phyloP scores from a whole-genome alignment of 2,113 vertebrate genomes.

The Brienomyrus longianalis region DNA sequence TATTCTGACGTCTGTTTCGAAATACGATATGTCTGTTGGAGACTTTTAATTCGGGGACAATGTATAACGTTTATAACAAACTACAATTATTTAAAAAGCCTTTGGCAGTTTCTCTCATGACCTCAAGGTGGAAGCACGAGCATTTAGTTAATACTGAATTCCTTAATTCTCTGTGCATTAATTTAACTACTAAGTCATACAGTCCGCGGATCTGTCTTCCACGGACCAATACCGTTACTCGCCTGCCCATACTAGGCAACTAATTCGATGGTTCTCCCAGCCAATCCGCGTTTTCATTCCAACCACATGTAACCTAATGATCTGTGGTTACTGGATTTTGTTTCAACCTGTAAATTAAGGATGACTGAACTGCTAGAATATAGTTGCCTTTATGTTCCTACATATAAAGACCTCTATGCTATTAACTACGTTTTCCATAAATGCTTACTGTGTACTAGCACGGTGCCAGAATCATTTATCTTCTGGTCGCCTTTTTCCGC shows the following conservation, averaged over 20 bases:
- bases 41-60: neutral
- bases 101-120: constrained; percentile 1
- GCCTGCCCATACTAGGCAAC: neutral
- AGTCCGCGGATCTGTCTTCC: neutral
- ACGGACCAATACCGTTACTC: neutral
- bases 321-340: neutral
- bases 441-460: neutral
- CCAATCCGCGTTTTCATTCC: neutral
- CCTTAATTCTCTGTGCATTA: neutral
- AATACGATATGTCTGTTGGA: neutral
- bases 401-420: neutral
- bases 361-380: neutral
- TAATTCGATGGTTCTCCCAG: neutral
- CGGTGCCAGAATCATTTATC: neutral
- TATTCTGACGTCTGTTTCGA: neutral
- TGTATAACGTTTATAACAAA: neutral
- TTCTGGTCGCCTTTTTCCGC: neutral
- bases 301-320: neutral
- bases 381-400: neutral
- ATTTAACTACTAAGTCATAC: neutral
- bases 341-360: neutral
- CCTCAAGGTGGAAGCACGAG: constrained; percentile 19
- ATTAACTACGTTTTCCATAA: neutral
- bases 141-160: neutral
- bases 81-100: neutral